phyloP scores from a whole-genome alignment of 92 coral and sea anemone genomes.

The Plumapathes pennacea region DNA sequence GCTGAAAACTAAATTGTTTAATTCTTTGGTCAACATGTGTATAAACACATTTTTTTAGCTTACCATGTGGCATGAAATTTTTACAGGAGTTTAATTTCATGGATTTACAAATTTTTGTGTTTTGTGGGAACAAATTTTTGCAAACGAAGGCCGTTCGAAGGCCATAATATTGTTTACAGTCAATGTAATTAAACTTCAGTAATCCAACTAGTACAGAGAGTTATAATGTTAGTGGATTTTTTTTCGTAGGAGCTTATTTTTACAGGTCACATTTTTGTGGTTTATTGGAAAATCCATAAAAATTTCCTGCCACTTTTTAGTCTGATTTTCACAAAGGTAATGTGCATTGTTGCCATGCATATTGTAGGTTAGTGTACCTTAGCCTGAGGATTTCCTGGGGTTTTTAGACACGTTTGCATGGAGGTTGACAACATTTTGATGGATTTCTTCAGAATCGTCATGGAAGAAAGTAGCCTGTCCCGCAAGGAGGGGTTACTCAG shows the following conservation, averaged over 20 bases:
- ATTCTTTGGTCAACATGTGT: not conserved
- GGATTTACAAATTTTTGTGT: not conserved
- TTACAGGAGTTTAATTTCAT: not conserved
- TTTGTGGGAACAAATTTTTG: too few species aligned
- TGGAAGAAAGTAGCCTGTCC: conserved; percentile 82
- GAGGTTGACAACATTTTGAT: conserved; percentile 70
- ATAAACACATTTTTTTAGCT: not conserved
- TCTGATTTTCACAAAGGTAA: too few species aligned
- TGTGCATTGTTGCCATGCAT: not conserved
- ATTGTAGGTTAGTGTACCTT: conserved; percentile 43
- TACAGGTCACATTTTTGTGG: too few species aligned
- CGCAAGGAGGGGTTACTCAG: conserved; percentile 74
- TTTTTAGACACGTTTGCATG: conserved; percentile 72
- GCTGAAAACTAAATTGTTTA: not conserved
- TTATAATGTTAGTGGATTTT: too few species aligned
- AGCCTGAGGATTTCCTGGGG: conserved; percentile 65
- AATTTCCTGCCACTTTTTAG: too few species aligned
- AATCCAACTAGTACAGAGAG: too few species aligned
- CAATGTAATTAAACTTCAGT: too few species aligned
- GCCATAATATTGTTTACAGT: too few species aligned
- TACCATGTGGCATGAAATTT: not conserved
- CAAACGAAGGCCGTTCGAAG: too few species aligned
- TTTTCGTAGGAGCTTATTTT: too few species aligned
- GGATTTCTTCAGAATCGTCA: conserved; percentile 73
- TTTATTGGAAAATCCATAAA: too few species aligned